phyloP scores from a whole-genome alignment of 2,113 vertebrate species.

The Dolichotis patagonum region DNA sequence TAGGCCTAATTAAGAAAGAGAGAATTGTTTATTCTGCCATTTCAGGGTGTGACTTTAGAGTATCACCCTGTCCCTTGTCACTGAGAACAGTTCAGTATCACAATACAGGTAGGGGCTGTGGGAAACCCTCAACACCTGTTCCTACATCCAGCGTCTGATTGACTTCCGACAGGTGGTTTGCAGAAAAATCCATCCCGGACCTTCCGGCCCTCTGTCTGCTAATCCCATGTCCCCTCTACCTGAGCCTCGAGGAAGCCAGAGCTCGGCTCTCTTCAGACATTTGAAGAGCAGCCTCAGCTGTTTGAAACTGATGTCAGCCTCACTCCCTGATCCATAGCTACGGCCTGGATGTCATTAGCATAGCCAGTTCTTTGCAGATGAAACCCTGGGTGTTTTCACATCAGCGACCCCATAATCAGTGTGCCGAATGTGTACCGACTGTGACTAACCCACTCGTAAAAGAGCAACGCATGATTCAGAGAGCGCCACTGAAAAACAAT shows the following conservation, averaged over 20 bases:
- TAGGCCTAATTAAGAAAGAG: background rate
- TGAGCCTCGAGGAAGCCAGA: background rate
- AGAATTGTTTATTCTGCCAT: background rate
- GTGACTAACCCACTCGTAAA: slow-evolving; percentile 71
- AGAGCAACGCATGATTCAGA: slow-evolving; percentile 73
- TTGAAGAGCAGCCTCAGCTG: background rate
- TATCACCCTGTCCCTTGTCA: background rate
- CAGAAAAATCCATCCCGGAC: background rate
- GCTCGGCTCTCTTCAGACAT: background rate
- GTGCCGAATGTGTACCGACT: background rate
- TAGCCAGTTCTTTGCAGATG: background rate
- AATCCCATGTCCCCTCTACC: background rate
- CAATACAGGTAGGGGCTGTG: background rate
- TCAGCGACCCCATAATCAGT: slow-evolving; percentile 37
- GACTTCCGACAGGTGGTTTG: background rate
- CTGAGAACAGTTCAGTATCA: background rate
- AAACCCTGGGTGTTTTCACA: slow-evolving; percentile 51
- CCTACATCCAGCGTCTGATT: background rate
- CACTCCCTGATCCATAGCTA: background rate
- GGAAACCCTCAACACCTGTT: background rate
- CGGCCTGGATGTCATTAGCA: background rate
- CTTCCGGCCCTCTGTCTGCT: background rate
- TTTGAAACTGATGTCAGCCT: background rate
- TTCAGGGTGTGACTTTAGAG: background rate
- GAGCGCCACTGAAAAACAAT: slow-evolving; percentile 69